Conservation (phyloP, 2,888 invertebrate genomes). For the Hesperia comma region DNA sequence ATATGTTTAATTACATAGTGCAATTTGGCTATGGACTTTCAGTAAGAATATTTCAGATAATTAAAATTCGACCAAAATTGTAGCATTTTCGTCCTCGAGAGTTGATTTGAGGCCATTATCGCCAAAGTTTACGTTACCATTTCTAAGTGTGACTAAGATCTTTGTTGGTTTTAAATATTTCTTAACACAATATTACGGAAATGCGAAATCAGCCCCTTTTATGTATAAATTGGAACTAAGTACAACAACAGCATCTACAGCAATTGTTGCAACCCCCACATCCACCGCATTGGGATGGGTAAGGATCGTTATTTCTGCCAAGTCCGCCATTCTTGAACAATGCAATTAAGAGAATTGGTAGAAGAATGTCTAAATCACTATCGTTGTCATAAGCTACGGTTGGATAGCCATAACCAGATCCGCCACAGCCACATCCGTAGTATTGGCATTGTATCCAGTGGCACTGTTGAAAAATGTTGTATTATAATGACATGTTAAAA, state of each 20-base stretch:
- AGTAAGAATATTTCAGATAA: too few species aligned
- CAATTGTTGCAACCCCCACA: slow-evolving; percentile 41
- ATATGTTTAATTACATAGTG: too few species aligned
- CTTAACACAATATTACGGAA: too few species aligned
- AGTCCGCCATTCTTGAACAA: slow-evolving; percentile 44
- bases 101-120: too few species aligned
- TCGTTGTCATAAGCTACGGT: slow-evolving; percentile 40
- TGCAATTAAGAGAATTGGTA: slow-evolving; percentile 56
- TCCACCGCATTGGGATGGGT: slow-evolving; percentile 27
- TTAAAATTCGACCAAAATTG: too few species aligned
- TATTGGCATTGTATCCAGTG: slow-evolving; percentile 56
- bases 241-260: background rate
- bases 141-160: too few species aligned
- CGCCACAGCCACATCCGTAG: slow-evolving; percentile 41
- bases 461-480: slow-evolving; percentile 45
- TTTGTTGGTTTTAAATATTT: too few species aligned
- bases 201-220: too few species aligned
- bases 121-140: too few species aligned
- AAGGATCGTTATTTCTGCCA: slow-evolving; percentile 16
- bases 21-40: too few species aligned
- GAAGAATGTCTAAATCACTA: slow-evolving; percentile 52
- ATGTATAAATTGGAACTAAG: background rate
- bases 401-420: slow-evolving; percentile 8
- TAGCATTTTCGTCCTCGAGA: too few species aligned
- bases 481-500: background rate